Evolutionary conservation across 1,140 invertebrate genomes (phyloP), one percentile per base, ranked within the genome.

Genomic region (Zaprionus taronus): DNA sequence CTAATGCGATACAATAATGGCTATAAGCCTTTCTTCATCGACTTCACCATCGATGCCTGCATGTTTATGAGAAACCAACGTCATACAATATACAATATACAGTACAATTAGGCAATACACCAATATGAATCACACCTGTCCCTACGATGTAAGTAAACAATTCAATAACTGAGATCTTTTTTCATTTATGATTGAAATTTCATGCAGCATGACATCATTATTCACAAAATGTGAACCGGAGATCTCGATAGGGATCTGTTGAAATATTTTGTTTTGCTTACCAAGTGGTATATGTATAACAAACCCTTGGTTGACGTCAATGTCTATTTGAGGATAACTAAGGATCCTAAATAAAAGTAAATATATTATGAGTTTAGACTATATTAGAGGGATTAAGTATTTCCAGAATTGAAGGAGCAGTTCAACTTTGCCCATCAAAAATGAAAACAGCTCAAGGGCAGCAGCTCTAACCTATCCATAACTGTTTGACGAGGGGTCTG

Each of bases 151-250:
- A 11, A 22, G 47, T 49, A 22, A 11, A 3, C 6, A 4, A 49
- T 20, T 4, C 17, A 14, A 20, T 5, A 41, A 15, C 38, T 41
- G 14, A 15, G 14, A 9, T 38, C 36, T 20, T 15, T 38, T 5
- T 14, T 38, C 1, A 47, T 6, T 2, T 28, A 49, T 1, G 11
- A 24, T 28, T 28, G 14, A n/a, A 53, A n/a, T 36, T 34, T 6
- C 2, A 7, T 14, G 34, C 26, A 83, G 80, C 72, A 82, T 12
- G 72, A 83, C 64, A 0, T 73, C 0, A 58, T 77, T 11, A 0
- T 83, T 6, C 22, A 77, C 15, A 69, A 80, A 26, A 15, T 65
- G 2, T 79, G 31, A 24, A 72, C 80, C 2, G 72, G 72, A 2
- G 57, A 79, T 60, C 28, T 79, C n/a, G 61, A 83, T 24, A 28